These are phyloP conservation scores for Rhabdomys dilectus DNA, from an alignment of 2,113 vertebrate genomes.

Conservation along the genomic window DNA sequence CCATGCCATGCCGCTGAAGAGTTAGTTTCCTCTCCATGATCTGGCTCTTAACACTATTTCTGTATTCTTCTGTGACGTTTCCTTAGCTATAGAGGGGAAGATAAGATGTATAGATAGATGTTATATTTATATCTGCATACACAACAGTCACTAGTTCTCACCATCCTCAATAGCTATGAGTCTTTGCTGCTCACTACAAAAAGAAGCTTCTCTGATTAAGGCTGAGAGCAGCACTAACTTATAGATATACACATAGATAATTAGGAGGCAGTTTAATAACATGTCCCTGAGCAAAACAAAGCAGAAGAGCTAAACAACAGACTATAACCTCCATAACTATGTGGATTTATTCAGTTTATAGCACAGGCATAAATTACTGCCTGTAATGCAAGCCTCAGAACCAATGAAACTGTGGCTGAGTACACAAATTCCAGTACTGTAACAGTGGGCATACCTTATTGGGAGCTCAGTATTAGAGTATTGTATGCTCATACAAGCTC, in stretches of 20 bases:
- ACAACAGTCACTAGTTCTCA: background rate
- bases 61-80: background rate
- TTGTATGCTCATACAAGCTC: background rate
- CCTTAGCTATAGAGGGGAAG: background rate
- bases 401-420: background rate
- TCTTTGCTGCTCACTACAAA: background rate
- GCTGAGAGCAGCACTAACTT: background rate
- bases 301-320: background rate
- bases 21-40: background rate
- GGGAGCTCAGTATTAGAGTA: background rate
- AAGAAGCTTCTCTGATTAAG: background rate
- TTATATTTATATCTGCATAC: background rate
- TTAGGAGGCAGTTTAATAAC: background rate
- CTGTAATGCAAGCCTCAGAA: background rate
- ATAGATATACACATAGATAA: background rate
- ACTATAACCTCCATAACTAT: background rate
- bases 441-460: background rate
- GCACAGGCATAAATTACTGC: background rate
- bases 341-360: background rate
- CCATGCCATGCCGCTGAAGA: background rate
- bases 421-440: background rate
- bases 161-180: background rate
- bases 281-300: background rate
- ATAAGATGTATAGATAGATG: background rate
- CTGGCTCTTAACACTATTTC: background rate